Evolutionary conservation across 1,140 invertebrate genomes (phyloP), one percentile per base, ranked within the genome.

Genomic region (Aphelinus atriplicis): DNA sequence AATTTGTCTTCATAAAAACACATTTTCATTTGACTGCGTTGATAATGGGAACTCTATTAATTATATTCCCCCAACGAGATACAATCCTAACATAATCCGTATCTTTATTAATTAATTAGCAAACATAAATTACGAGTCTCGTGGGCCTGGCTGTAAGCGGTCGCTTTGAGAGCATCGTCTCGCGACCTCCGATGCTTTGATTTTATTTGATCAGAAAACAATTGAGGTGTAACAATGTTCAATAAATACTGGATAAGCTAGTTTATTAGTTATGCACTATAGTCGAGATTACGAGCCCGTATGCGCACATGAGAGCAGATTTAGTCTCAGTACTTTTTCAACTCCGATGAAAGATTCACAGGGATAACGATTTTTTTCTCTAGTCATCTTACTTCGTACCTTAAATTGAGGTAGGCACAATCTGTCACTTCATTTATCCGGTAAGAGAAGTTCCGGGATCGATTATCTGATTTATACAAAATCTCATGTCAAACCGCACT

Each of bases 191-290:
- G 10, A 26, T 53, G 42, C 45, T 51, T 7, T 43, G 7, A 65
- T 65, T 51, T 58, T 75, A n/a, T 71, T 75, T 75, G 62, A 58
- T 71, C 45, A 5, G 42, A 65, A 65, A 75, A 75, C 56, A 63
- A 51, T 70, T 43, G 2, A 3, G 47, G 6, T n/a, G 10, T 10
- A 53, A 45, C 9, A 58, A 46, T 58, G 57, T 60, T 58, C 53
- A 65, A 45, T 1, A 75, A 75, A 75, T 46, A 63, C 1, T 10
- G 60, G 46, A 75, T 51, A 71, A 71, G 67, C 43, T 71, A 71
- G 71, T 75, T 75, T 75, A 75, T 75, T 71, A 50, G 10, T 5
- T n/a, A 53, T 26, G 26, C 6, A n/a, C 3, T 26, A 58, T 64
- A 58, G 50, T 48, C 55, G 43, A 50, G 50, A 43, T 1, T 56